These are phyloP conservation scores for Bombus fervidus DNA, from an alignment of 1,140 invertebrate species.

Conservation along the genomic window DNA sequence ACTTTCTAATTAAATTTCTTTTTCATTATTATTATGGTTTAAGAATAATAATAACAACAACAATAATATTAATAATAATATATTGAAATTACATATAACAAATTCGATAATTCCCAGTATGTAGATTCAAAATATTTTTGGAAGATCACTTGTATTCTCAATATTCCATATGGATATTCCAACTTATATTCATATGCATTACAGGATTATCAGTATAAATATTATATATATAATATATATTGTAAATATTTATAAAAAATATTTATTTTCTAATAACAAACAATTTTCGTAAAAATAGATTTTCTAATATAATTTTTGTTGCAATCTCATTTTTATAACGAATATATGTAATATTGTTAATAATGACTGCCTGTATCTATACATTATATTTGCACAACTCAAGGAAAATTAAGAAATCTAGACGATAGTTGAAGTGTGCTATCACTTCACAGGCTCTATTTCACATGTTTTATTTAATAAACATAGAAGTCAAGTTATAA, in stretches of 20 bases:
- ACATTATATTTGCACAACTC: too few species aligned
- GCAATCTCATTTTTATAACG: too few species aligned
- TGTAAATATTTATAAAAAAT: not conserved
- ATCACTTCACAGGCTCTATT: too few species aligned
- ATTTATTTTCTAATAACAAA: not conserved
- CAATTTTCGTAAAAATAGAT: not conserved
- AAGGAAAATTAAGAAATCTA: too few species aligned
- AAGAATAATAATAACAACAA: too few species aligned
- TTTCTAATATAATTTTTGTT: too few species aligned
- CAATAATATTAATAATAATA: not conserved
- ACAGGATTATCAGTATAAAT: not conserved
- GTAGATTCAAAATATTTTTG: not conserved
- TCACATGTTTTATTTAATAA: too few species aligned
- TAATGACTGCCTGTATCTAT: too few species aligned
- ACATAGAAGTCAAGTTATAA: too few species aligned
- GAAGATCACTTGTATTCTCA: not conserved
- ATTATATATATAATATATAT: not conserved
- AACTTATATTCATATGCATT: not conserved
- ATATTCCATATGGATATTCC: slow-evolving; percentile 9
- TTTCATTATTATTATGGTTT: too few species aligned
- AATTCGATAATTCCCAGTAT: not conserved
- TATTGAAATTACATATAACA: not conserved
- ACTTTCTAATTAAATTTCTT: not conserved
- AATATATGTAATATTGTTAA: too few species aligned
- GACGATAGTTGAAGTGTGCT: too few species aligned